phyloP scores from a whole-genome alignment of 2,888 invertebrate genomes.

The Chelonus formosanus region DNA sequence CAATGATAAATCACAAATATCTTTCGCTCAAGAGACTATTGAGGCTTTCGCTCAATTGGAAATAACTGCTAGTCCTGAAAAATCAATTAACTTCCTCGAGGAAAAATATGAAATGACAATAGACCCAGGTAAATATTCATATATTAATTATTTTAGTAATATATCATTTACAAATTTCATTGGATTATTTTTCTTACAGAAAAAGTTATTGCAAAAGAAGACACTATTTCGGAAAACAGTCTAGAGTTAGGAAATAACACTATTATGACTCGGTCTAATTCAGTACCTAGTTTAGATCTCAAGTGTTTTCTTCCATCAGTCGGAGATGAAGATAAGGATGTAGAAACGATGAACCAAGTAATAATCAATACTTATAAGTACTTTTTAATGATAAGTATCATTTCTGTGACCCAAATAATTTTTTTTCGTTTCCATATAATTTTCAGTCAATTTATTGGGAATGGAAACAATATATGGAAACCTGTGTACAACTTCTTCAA shows the following conservation, averaged over 20 bases:
- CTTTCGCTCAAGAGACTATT: constrained; percentile 52
- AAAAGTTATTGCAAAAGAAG: constrained; percentile 57
- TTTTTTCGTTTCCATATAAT: not conserved
- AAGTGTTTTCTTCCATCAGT: constrained; percentile 59
- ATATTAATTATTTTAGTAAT: constrained; percentile 2
- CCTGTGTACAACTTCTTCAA: constrained; percentile 67
- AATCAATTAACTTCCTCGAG: constrained; percentile 37
- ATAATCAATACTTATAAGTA: not conserved
- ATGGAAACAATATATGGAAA: constrained; percentile 66
- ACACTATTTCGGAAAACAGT: constrained; percentile 61
- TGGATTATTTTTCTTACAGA: constrained; percentile 45
- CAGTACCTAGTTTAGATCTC: constrained; percentile 63
- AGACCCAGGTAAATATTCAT: constrained; percentile 49
- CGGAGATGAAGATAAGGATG: constrained; percentile 54
- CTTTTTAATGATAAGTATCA: not conserved
- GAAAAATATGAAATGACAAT: constrained; percentile 48
- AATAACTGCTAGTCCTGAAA: constrained; percentile 45
- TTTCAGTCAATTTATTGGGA: constrained; percentile 60
- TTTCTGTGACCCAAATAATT: too few relatives aligned
- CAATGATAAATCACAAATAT: constrained; percentile 45
- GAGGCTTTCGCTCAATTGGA: constrained; percentile 56
- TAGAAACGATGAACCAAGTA: constrained; percentile 59
- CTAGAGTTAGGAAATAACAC: constrained; percentile 56
- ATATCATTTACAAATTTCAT: not conserved
- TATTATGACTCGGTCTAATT: constrained; percentile 59